Conservation (phyloP, 64 coral and sea anemone genomes). For the Acropora yongei region DNA sequence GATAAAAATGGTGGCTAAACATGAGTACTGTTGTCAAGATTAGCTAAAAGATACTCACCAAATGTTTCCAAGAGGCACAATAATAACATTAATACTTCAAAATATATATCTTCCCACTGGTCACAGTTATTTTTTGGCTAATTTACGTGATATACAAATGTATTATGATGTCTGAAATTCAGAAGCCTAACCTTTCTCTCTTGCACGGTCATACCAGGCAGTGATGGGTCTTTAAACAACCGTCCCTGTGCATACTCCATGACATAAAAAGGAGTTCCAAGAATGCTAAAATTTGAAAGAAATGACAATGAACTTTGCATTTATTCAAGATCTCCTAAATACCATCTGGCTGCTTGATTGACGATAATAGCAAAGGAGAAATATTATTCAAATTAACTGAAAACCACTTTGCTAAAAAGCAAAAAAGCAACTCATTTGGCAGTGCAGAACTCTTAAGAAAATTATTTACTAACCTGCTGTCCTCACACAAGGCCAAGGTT, state of each 20-base stretch:
- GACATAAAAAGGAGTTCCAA: slow-evolving; percentile 95
- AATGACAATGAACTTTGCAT: not conserved
- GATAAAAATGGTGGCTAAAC: no score
- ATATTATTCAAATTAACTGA: no score
- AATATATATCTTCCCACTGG: no score
- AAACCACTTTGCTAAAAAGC: no score
- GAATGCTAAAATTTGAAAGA: slow-evolving; percentile 41
- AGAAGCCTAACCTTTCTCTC: slow-evolving; percentile 65
- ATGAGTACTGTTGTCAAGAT: not conserved
- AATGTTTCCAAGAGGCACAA: not conserved
- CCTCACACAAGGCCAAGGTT: slow-evolving; percentile 84
- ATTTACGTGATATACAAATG: no score
- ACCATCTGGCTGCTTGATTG: no score
- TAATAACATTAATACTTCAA: no score
- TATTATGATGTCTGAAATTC: no score
- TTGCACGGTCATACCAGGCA: slow-evolving; percentile 81
- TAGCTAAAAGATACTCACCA: not conserved
- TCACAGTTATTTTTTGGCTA: no score
- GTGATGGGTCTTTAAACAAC: slow-evolving; percentile 89
- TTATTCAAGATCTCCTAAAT: not conserved
- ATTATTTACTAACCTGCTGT: slow-evolving; percentile 73
- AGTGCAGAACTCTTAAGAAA: not conserved
- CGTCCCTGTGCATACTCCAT: slow-evolving; percentile 91
- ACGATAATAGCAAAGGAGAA: no score
- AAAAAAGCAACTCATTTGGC: not conserved